Evolutionary conservation across 2,888 invertebrate genomes (phyloP).

Genomic region (Crioceris asparagi): DNA sequence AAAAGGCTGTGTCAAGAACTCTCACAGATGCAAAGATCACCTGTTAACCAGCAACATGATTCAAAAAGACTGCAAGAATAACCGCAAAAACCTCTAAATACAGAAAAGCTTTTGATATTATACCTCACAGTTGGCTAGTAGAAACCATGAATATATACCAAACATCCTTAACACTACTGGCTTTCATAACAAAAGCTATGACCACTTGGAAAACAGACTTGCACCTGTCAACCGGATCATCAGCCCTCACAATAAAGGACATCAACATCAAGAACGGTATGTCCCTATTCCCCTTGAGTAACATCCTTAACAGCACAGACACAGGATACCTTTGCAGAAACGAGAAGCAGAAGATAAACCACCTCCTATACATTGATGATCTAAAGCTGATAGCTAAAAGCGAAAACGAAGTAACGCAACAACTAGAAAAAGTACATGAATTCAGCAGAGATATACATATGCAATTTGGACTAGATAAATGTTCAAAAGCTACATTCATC

Average conservation of each 20-base stretch:
- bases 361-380: neutral
- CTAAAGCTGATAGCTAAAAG: neutral
- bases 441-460: neutral
- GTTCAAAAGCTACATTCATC: neutral
- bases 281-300: neutral
- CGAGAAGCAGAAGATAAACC: neutral
- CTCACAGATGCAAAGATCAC: no score
- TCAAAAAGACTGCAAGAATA: no score
- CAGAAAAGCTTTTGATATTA: no score
- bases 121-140: neutral
- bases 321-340: neutral
- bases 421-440: neutral
- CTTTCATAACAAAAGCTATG: neutral
- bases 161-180: neutral
- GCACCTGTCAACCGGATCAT: neutral
- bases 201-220: neutral
- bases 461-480: neutral
- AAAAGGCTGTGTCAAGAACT: no score
- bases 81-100: no score
- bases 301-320: neutral
- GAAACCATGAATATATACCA: constrained; percentile 2
- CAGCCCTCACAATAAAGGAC: constrained; percentile 1
- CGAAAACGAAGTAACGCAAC: neutral
- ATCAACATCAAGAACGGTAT: constrained; percentile 2
- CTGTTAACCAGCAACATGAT: no score